A percentile compares a stretch with the other conserved stretches of the same genome.
phyloP scores from a whole-genome alignment of 2,113 vertebrate genomes.

The Ptilonorhynchus violaceus region DNA sequence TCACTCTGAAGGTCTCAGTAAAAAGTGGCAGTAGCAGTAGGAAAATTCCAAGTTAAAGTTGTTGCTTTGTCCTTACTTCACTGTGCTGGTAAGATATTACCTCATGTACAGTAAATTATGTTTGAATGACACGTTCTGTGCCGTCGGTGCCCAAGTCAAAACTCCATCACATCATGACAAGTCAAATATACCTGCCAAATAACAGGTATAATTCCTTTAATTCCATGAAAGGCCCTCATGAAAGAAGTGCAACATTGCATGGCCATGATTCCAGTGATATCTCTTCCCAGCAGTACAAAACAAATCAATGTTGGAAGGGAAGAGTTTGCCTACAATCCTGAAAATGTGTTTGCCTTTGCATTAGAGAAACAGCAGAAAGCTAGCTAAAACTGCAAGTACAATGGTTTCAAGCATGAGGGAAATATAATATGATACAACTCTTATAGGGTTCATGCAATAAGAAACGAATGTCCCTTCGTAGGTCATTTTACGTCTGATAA shows the following conservation, averaged over 20 bases:
- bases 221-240: background rate
- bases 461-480: background rate
- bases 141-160: background rate
- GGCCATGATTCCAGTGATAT: background rate
- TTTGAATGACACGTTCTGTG: background rate
- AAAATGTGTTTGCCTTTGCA: background rate
- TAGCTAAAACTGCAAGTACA: background rate
- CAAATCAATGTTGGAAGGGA: background rate
- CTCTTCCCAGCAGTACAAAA: background rate
- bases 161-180: background rate
- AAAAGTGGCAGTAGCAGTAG: background rate
- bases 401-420: background rate
- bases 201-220: background rate
- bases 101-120: background rate
- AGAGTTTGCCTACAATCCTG: background rate
- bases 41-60: constrained; percentile 29
- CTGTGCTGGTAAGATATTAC: background rate
- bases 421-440: background rate
- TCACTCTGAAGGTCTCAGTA: background rate
- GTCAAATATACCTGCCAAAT: background rate
- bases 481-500: background rate
- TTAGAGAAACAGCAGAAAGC: background rate
- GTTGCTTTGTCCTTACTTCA: constrained; percentile 1
- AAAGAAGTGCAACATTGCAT: background rate
- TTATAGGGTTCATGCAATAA: background rate